A percentile compares a stretch with the other conserved stretches of the same genome.
Evolutionary conservation across 2,113 vertebrate genomes (phyloP).

Genomic region (Apteryx mantelli): DNA sequence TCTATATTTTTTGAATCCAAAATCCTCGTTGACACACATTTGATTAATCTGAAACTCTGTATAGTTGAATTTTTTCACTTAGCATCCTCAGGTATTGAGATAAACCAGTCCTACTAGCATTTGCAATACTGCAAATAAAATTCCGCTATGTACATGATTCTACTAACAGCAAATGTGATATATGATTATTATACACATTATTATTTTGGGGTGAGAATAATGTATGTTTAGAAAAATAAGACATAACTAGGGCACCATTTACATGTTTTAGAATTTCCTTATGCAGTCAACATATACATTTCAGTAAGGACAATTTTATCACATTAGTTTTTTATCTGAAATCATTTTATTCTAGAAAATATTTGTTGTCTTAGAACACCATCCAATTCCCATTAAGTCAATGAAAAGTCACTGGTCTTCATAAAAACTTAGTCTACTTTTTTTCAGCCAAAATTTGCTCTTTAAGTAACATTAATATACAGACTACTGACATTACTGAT

Average conservation of each 20-base stretch:
- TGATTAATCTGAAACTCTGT: not conserved
- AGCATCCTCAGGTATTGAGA: not conserved
- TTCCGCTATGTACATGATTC: not conserved
- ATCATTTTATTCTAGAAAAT: not conserved
- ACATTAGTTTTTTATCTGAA: not conserved
- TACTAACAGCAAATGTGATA: not conserved
- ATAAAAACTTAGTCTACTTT: not conserved
- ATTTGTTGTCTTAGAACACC: not conserved
- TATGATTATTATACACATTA: not conserved
- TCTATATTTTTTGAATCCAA: not conserved
- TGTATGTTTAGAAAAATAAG: not conserved
- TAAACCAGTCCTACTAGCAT: not conserved
- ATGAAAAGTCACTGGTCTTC: not conserved
- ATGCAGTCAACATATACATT: not conserved
- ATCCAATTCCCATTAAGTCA: not conserved
- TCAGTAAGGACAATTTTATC: not conserved
- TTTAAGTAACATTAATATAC: not conserved
- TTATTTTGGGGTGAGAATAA: not conserved
- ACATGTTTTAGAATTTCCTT: not conserved
- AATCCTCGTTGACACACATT: not conserved
- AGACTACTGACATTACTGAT: not conserved
- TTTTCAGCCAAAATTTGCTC: not conserved
- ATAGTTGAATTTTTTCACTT: not conserved
- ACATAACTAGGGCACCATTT: not conserved
- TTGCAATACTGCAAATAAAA: not conserved